Evolutionary conservation across 2,888 invertebrate genomes (phyloP).

Genomic region (Cosmia trapezina): DNA sequence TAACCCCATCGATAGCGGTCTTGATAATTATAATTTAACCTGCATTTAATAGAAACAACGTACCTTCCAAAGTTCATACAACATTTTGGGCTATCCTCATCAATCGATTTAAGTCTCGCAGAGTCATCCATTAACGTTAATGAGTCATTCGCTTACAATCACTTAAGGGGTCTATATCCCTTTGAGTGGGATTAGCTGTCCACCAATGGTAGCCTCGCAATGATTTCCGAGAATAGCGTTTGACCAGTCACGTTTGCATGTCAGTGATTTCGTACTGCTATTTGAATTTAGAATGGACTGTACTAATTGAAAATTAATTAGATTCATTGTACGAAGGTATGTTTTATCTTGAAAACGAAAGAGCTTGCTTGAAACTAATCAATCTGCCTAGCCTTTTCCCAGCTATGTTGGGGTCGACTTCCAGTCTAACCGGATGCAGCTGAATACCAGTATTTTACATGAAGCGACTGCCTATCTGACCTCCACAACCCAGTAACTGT

Average conservation of each 20-base stretch:
- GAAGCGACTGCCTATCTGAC: no score
- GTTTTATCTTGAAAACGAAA: not conserved
- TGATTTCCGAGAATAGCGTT: not conserved
- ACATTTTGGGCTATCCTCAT: not conserved
- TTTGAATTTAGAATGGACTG: constrained; percentile 1
- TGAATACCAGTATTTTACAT: no score
- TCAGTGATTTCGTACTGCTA: not conserved
- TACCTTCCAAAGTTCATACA: not conserved
- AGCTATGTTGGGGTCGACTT: no score
- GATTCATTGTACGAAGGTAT: not conserved
- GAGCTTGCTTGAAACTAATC: no score
- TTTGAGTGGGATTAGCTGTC: constrained; percentile 22
- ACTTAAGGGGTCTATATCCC: constrained; percentile 29
- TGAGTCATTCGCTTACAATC: constrained; percentile 36
- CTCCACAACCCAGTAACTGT: no score
- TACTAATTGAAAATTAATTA: not conserved
- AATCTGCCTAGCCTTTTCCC: no score
- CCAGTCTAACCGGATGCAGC: no score
- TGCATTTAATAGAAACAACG: not conserved
- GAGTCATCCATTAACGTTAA: constrained; percentile 34
- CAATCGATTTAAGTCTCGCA: constrained; percentile 13
- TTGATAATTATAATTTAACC: not conserved
- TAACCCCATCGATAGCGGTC: not conserved
- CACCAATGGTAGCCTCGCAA: constrained; percentile 4
- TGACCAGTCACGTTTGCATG: not conserved